Evolutionary conservation across 2,888 invertebrate species (phyloP), one percentile per base, ranked within the genome.

Genomic region (Parnassius apollo): DNA sequence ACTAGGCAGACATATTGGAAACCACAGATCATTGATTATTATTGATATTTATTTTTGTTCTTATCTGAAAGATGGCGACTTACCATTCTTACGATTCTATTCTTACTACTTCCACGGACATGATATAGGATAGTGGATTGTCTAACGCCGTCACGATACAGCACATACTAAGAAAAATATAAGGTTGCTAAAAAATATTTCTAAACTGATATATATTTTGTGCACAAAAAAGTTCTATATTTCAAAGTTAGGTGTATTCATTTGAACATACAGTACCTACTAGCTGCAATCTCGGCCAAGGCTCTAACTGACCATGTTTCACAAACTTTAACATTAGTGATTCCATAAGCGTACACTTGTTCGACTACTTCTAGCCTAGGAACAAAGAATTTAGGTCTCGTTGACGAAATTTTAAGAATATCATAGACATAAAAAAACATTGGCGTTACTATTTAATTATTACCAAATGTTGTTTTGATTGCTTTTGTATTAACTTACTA

Each of bases 271-370:
- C 67, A 62, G 66, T 66, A 66, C 62, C 62, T 18, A 18, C 18
- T 61, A 13, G 48, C 62, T 66, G 71, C 68, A 74, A 86, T 81
- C 70, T 82, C 76, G 87, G 89, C 76, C 91, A 91, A 88, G 90
- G 91, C 73, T 77, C 66, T 69, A 59, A 75, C 73, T 49, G 52
- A 42, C 48, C 42, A 11, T 75, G 79, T 88, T 88, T 82, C 85
- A 83, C 82, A 86, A 88, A 85, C 77, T 60, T 62, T 68, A 66
- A 66, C 74, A 85, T 88, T 86, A 86, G 75, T 69, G 69, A 89
- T 87, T 85, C 89, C 70, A 66, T 68, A 70, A 76, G 74, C 77
- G 78, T 81, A 73, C 67, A 66, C 69, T 68, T 64, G 69, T 70
- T 71, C 73, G 71, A 73, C 65, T 68, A 69, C 71, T 69, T 75